Evolutionary conservation across 2,113 vertebrate species (phyloP), one percentile per base, ranked within the genome.

Genomic region (Pachyramphus minor): DNA sequence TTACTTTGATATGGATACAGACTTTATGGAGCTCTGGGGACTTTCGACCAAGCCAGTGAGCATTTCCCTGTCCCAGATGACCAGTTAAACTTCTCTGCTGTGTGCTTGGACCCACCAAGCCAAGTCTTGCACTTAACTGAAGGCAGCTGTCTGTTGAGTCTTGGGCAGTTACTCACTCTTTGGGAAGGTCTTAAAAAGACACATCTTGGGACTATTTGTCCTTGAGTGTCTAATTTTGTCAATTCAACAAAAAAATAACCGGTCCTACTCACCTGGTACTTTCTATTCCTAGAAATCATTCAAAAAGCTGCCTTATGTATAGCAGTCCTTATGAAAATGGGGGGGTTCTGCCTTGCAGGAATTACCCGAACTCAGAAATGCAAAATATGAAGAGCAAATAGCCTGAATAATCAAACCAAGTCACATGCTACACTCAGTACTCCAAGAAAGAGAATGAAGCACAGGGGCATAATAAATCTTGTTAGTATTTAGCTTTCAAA

Each of bases 371-470:
- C 77, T 87, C 58, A 76, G 73, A 93, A 96, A 95, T 80, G 81
- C 62, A 91, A 94, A 96, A 83, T 93, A 91, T 59, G 92, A 91
- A 95, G 58, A 91, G 78, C 58, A 71, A 95, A 97, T 64, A 93
- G 90, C 37, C 91, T 86, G 83, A 94, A 91, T 86, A 94, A 93
- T 93, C 84, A 93, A 95, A 96, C 62, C 83, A 93, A 94, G 71
- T 87, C 56, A 50, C 47, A 31, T 82, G 91, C 64, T 88, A 58
- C 22, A n/a, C 45, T 83, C 75, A 72, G 81, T 81, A 84, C 89
- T 96, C 52, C 79, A 95, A 87, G 73, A 87, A 89, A 59, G 66
- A 93, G 52, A 87, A 80, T 52, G 67, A 92, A 94, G 80, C 74
- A 90, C 5, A 19, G 41, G 47, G 25, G 69, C 31, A 87, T 83